A percentile compares a stretch with the other conserved stretches of the same genome.
Conservation (phyloP, 1,140 invertebrate species). For the Berghia stephanieae region DNA sequence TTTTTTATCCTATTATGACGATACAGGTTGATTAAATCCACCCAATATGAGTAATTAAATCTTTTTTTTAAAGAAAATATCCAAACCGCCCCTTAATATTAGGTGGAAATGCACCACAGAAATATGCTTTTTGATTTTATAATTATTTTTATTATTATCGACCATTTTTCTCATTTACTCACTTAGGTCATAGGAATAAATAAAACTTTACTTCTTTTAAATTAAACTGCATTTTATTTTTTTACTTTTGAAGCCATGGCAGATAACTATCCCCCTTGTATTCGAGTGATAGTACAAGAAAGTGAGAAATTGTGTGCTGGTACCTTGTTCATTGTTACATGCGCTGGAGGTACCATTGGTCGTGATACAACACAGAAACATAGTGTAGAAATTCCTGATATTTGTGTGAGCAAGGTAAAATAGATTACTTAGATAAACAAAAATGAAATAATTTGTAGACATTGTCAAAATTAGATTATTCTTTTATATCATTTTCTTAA, state of each 20-base stretch:
- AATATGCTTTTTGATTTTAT: too few relatives aligned
- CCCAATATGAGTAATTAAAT: too few relatives aligned
- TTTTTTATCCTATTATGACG: too few relatives aligned
- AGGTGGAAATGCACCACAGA: too few relatives aligned
- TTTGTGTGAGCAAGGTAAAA: constrained; percentile 81
- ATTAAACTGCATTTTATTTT: too few relatives aligned
- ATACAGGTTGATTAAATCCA: too few relatives aligned
- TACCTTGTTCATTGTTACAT: constrained; percentile 85
- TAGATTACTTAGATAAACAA: neutral
- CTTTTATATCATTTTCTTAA: neutral
- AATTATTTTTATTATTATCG: too few relatives aligned
- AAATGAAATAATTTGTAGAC: neutral
- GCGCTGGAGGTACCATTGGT: constrained; percentile 84
- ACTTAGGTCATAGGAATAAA: too few relatives aligned
- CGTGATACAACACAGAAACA: constrained; percentile 74
- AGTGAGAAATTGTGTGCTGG: constrained; percentile 80
- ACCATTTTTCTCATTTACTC: too few relatives aligned
- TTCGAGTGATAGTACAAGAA: constrained; percentile 84
- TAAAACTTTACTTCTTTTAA: too few relatives aligned
- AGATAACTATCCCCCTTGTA: constrained; percentile 76
- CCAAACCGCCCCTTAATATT: too few relatives aligned
- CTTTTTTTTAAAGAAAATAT: too few relatives aligned
- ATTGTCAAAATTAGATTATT: neutral
- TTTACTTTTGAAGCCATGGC: constrained; percentile 43
- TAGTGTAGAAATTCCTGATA: constrained; percentile 79